phyloP scores from a whole-genome alignment of 2,797 vertebrate species.

The Acanthurus tractus region DNA sequence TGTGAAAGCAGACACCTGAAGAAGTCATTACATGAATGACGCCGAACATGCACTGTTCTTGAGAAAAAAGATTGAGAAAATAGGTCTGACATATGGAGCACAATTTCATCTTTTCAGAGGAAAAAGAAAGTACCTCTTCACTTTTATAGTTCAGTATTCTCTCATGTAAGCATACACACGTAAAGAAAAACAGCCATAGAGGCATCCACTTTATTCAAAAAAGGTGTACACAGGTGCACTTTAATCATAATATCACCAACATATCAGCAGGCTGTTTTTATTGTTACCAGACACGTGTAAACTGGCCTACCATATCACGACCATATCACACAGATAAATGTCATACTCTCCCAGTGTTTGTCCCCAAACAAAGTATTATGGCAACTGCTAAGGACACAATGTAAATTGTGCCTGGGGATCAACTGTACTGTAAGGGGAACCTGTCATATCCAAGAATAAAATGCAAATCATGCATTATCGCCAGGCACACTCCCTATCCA shows the following conservation, averaged over 20 bases:
- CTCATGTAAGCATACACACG: conserved; percentile 28
- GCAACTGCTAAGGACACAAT: conserved; percentile 79
- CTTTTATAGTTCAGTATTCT: conserved; percentile 38
- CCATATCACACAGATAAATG: conserved; percentile 76
- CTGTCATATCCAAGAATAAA: conserved; percentile 79
- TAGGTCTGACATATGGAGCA: conserved; percentile 53
- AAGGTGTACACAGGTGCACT: conserved; percentile 38
- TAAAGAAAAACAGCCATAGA: conserved; percentile 33
- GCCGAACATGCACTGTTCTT: conserved; percentile 40
- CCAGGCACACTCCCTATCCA: conserved; percentile 65
- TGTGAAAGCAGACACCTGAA: conserved; percentile 62
- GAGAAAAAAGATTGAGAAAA: conserved; percentile 40
- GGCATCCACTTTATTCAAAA: conserved; percentile 40
- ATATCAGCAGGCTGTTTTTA: conserved; percentile 66
- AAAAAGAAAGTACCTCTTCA: conserved; percentile 34
- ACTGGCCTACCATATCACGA: conserved; percentile 55
- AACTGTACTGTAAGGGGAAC: conserved; percentile 60
- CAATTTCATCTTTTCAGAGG: conserved; percentile 47
- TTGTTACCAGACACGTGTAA: conserved; percentile 76
- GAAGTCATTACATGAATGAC: conserved; percentile 54
- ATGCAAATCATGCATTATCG: conserved; percentile 84
- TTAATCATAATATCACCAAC: conserved; percentile 42
- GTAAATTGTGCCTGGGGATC: conserved; percentile 72
- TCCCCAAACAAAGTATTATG: conserved; percentile 74
- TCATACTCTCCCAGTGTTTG: conserved; percentile 70